phyloP scores from a whole-genome alignment of 2,797 vertebrate species.

The Sebastes paucispinis region DNA sequence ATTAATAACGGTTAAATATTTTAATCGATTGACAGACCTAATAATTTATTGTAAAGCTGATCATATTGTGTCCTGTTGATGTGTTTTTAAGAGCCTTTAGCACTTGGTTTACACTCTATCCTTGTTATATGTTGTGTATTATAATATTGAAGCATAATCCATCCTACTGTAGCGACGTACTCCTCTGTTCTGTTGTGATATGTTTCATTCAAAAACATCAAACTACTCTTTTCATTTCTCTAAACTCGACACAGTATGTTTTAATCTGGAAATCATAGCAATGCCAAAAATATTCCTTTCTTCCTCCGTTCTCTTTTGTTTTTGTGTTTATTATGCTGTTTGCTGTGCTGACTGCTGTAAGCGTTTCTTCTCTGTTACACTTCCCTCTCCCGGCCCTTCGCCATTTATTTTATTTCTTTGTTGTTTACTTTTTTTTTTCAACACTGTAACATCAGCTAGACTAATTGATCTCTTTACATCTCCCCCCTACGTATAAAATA shows the following conservation, averaged over 20 bases:
- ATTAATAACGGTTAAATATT: too few relatives aligned
- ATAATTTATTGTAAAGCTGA: neutral
- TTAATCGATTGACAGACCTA: too few relatives aligned
- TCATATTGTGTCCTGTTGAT: accelerated
- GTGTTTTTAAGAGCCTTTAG: too few relatives aligned
- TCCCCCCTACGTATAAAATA: conserved; percentile 13
- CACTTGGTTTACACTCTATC: neutral
- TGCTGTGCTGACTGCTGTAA: neutral
- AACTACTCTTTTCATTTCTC: conserved; percentile 5
- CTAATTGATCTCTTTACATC: conserved; percentile 24
- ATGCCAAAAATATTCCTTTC: neutral
- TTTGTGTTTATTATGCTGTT: neutral
- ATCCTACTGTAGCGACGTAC: neutral
- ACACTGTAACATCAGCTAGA: neutral
- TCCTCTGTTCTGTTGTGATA: conserved; percentile 26
- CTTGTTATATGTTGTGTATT: neutral
- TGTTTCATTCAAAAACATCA: conserved; percentile 39
- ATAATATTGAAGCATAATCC: neutral
- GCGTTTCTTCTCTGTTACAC: neutral
- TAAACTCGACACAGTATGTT: neutral
- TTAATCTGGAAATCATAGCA: neutral
- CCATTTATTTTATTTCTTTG: neutral
- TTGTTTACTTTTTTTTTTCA: conserved; percentile 12
- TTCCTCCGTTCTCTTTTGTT: neutral
- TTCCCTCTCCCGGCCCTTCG: neutral